A percentile compares a stretch with the other conserved stretches of the same genome.
phyloP scores from a whole-genome alignment of 2,113 vertebrate species.

The Zingel zingel region DNA sequence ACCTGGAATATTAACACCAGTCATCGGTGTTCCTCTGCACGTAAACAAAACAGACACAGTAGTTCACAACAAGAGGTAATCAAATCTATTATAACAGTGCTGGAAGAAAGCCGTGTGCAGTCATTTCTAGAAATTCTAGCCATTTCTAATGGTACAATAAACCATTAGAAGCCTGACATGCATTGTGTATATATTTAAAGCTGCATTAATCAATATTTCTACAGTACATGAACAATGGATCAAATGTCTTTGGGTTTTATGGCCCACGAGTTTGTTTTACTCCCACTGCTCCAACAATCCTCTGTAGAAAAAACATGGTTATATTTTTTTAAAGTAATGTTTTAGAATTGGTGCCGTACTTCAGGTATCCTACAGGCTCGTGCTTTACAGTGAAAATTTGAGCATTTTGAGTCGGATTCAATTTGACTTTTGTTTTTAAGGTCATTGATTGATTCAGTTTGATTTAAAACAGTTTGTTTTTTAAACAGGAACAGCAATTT shows the following conservation, averaged over 20 bases:
- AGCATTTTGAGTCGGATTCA: neutral
- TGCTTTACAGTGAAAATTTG: neutral
- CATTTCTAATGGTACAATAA: no score
- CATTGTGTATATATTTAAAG: neutral
- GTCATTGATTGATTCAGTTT: no score
- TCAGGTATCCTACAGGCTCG: no score
- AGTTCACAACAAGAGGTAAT: constrained; percentile 10
- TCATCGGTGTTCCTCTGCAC: neutral
- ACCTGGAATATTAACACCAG: constrained; percentile 12
- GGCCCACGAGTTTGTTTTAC: neutral
- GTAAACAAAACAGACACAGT: constrained; percentile 40
- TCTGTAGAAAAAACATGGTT: neutral
- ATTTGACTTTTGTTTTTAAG: no score
- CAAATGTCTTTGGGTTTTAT: neutral
- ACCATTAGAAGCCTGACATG: neutral
- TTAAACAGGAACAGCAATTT: no score
- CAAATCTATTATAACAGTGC: neutral
- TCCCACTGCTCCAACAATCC: neutral
- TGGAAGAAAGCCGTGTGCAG: neutral
- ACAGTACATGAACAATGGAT: neutral
- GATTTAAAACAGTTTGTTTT: no score
- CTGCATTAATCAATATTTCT: neutral
- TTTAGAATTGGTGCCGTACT: neutral
- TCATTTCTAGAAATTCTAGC: constrained; percentile 4
- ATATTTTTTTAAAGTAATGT: neutral